A percentile compares a stretch with the other conserved stretches of the same genome.
These are phyloP conservation scores for Tinea trinotella DNA, from an alignment of 2,888 invertebrate genomes.

Conservation along the genomic window DNA sequence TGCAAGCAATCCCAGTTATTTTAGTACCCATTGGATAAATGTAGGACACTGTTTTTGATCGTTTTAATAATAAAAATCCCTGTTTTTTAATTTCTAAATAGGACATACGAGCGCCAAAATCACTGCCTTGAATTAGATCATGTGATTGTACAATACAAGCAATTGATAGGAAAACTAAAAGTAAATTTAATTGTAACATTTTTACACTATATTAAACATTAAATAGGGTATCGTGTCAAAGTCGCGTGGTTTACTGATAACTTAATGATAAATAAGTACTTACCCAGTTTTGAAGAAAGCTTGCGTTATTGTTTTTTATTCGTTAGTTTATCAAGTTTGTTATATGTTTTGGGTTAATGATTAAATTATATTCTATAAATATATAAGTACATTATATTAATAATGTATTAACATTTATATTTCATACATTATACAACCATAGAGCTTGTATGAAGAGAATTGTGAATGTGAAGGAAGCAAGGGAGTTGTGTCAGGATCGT, in stretches of 20 bases:
- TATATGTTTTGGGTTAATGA: too few species aligned
- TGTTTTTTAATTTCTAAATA: conserved; percentile 38
- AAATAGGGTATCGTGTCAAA: conserved; percentile 8
- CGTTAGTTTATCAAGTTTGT: too few species aligned
- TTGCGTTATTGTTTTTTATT: not conserved
- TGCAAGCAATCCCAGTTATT: conserved; percentile 37
- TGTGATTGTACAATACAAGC: conserved; percentile 6
- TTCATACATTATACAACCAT: too few species aligned
- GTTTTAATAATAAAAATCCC: conserved; percentile 34
- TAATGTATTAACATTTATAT: too few species aligned
- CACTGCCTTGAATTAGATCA: conserved; percentile 29
- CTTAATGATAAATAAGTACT: not conserved
- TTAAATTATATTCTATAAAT: too few species aligned
- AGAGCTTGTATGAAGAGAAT: too few species aligned
- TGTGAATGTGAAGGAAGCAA: too few species aligned
- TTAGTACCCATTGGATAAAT: conserved; percentile 33
- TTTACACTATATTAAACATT: not conserved
- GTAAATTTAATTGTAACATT: too few species aligned
- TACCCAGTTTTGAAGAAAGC: conserved; percentile 9
- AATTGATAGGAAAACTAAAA: not conserved
- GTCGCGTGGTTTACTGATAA: conserved; percentile 11
- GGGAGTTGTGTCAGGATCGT: too few species aligned
- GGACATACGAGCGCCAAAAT: conserved; percentile 38
- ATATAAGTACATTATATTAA: too few species aligned
- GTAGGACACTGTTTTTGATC: conserved; percentile 29